These are phyloP conservation scores for Drosophila willistoni DNA, from an alignment of 1,140 invertebrate genomes.

Conservation along the genomic window DNA sequence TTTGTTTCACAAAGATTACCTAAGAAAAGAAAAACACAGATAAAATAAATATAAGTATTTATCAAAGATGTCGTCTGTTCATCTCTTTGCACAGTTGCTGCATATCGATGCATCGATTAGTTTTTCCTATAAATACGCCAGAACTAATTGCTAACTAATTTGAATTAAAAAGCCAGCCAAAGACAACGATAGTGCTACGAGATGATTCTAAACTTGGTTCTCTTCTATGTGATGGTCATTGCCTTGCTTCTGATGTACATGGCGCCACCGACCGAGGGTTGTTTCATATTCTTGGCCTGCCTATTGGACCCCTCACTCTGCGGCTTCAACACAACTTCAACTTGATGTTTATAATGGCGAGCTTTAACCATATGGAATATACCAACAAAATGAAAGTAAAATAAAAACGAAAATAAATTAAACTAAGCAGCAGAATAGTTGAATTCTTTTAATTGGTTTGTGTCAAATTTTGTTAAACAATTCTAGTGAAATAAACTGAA, in stretches of 20 bases:
- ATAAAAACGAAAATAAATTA: no score
- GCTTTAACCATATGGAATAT: background rate
- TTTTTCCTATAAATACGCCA: background rate
- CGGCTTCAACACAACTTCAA: background rate
- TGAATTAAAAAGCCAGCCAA: background rate
- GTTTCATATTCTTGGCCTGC: background rate
- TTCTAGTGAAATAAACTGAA: no score
- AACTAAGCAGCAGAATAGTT: background rate
- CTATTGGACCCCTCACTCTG: background rate
- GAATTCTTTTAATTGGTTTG: background rate
- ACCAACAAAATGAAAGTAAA: background rate
- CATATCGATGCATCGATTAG: background rate
- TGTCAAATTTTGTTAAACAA: no score
- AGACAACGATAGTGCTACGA: background rate
- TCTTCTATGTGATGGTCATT: background rate
- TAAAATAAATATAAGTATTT: background rate
- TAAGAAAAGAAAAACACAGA: background rate
- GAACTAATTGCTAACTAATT: background rate
- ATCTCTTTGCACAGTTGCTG: background rate
- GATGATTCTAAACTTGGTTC: slow-evolving; percentile 1
- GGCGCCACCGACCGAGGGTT: background rate
- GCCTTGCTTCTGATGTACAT: background rate
- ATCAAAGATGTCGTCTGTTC: background rate
- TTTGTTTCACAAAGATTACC: background rate
- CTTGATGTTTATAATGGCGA: background rate